Base-by-base conservation (phyloP, 2,888 invertebrate species). In the Pheosia gnoma region DNA sequence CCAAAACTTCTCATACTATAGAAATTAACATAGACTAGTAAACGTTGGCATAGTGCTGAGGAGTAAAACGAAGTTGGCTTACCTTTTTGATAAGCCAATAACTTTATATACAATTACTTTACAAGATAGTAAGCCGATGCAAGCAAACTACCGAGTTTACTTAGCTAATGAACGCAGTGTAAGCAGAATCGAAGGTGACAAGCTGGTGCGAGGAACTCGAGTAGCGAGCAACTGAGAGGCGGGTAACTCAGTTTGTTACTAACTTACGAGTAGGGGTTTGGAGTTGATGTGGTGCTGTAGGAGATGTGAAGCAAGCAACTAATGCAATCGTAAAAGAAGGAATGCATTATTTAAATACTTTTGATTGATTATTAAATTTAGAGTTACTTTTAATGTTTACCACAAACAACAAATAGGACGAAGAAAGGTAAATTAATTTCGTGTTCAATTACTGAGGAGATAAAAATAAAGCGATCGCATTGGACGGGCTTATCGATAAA, bases 171-270 rank as follows among this genome's bases (percentile, higher is more conserved):
- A 68, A 65, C 57, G 41, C 4, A 43, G 43, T 36, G 25, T 13
- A 43, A 72, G 43, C 49, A 63, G 65, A 60, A 71, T 68, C 55
- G 10, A 56, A 65, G 65, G 61, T 61, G 72, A 68, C 75, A 63
- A 59, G 13, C 62, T 6, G 38, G 61, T 59, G 54, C 51, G 25
- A 51, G 57, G 55, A 63, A 70, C 60, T 60, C 71, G 63, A 51
- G 66, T 62, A 57, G 47, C 59, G 58, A 59, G 53, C 37, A 51
- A 58, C 54, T 57, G 58, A 45, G 38, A 58, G n/a, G 49, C 53
- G 36, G 37, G 45, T n/a, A 59, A 57, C 55, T 56, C 60, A 13
- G 36, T 49, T 51, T 7, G 25, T 53, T 11, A 37, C 37, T 8
- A 53, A 53, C 25, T 51, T 7, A 9, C n/a, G 25, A 25, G 4